phyloP scores from a whole-genome alignment of 2,113 vertebrate genomes.

The Petaurus breviceps region DNA sequence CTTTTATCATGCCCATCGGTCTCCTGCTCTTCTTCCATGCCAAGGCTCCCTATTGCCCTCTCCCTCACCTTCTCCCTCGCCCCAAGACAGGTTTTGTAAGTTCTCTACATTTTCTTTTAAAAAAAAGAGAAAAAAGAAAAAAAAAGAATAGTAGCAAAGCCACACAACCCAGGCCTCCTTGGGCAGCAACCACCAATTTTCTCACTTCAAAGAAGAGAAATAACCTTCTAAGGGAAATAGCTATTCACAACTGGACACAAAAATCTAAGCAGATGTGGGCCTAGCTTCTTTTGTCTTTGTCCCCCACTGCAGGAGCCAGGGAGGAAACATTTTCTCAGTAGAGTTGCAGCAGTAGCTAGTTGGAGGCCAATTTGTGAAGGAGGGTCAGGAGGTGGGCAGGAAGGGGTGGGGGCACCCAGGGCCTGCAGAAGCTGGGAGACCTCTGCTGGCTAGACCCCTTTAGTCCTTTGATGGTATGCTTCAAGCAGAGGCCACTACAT shows the following conservation, averaged over 20 bases:
- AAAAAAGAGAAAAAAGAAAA: background rate
- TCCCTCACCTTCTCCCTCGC: background rate
- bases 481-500: background rate
- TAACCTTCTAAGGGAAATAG: background rate
- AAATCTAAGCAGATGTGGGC: background rate
- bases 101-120: conserved; percentile 5
- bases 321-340: background rate
- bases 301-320: background rate
- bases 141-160: background rate
- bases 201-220: background rate
- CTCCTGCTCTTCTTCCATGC: background rate
- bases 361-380: background rate
- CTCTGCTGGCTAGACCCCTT: background rate
- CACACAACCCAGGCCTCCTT: background rate
- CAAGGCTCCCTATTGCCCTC: background rate
- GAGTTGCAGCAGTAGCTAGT: background rate
- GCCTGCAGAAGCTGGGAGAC: background rate
- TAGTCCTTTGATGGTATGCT: background rate
- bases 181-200: background rate
- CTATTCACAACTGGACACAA: background rate
- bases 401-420: background rate
- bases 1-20: background rate
- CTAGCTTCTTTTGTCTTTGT: background rate
- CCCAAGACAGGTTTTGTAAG: conserved; percentile 2
- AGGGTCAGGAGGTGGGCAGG: background rate